phyloP scores from a whole-genome alignment of 64 coral and sea anemone genomes.

The Pachyseris speciosa region DNA sequence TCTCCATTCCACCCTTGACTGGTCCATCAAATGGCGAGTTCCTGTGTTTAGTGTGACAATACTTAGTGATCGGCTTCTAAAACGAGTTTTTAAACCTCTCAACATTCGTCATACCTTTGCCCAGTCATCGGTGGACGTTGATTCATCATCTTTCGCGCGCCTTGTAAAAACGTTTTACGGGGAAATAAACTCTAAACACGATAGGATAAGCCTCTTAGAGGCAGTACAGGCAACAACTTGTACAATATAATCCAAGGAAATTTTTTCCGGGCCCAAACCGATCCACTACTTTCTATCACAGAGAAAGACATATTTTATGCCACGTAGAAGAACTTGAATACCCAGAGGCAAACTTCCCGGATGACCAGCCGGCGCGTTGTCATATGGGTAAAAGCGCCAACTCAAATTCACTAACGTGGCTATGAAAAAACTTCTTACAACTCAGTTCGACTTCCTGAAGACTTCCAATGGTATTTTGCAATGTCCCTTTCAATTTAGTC shows the following conservation, averaged over 20 bases:
- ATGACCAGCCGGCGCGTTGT: slow-evolving; percentile 51
- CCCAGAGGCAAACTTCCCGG: background rate
- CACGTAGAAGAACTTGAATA: slow-evolving; percentile 34
- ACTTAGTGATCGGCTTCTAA: background rate
- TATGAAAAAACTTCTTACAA: background rate
- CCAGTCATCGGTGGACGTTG: slow-evolving; percentile 81
- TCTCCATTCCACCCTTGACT: slow-evolving; percentile 70
- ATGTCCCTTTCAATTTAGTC: too few species aligned
- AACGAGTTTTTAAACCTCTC: background rate
- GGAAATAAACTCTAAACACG: background rate
- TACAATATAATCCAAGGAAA: background rate
- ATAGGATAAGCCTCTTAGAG: slow-evolving; percentile 1
- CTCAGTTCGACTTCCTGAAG: background rate
- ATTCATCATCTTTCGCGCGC: slow-evolving; percentile 78
- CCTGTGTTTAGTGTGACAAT: slow-evolving; percentile 8
- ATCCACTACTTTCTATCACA: background rate
- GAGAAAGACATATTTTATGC: slow-evolving; percentile 27
- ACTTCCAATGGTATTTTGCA: too few species aligned
- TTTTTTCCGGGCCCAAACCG: slow-evolving; percentile 17
- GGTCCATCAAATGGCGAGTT: slow-evolving; percentile 64
- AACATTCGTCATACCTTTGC: slow-evolving; percentile 58
- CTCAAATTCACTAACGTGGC: slow-evolving; percentile 49
- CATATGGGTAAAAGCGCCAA: slow-evolving; percentile 49
- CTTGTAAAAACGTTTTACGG: background rate
- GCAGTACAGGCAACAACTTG: background rate